Evolutionary conservation across 2,797 vertebrate genomes (phyloP).

Genomic region (Dermochelys coriacea): DNA sequence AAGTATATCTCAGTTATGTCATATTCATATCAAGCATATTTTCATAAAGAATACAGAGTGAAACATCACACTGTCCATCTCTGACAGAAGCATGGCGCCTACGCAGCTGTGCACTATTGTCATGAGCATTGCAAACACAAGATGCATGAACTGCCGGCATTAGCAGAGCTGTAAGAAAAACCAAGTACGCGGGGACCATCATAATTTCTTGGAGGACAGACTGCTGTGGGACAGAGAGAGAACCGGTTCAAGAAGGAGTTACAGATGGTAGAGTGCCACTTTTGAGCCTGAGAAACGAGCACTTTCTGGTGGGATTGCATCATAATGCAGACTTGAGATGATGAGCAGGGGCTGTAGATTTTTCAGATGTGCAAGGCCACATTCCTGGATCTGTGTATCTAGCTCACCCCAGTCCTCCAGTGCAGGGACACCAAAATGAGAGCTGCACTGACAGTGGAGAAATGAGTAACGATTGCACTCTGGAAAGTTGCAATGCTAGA

Average conservation of each 20-base stretch:
- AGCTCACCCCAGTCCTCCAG: background rate
- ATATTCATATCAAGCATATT: too few species aligned
- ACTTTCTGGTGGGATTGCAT: background rate
- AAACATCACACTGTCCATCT: too few species aligned
- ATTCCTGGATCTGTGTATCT: background rate
- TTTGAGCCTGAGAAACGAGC: background rate
- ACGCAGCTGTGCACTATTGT: background rate
- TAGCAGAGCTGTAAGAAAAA: background rate
- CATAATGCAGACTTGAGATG: background rate
- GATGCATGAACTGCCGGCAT: background rate
- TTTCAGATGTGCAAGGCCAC: background rate
- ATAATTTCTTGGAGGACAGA: background rate
- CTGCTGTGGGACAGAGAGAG: background rate
- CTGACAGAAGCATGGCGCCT: background rate
- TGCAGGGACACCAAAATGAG: background rate
- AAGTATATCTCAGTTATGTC: too few species aligned
- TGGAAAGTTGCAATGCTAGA: background rate
- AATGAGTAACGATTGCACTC: background rate
- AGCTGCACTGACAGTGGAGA: background rate
- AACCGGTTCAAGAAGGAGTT: background rate
- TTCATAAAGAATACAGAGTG: too few species aligned
- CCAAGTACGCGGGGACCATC: background rate
- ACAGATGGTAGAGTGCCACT: background rate
- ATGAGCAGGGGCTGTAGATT: background rate
- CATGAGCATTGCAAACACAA: background rate